Evolutionary conservation across 2,797 vertebrate genomes (phyloP).

Genomic region (Apogon hyalosoma): DNA sequence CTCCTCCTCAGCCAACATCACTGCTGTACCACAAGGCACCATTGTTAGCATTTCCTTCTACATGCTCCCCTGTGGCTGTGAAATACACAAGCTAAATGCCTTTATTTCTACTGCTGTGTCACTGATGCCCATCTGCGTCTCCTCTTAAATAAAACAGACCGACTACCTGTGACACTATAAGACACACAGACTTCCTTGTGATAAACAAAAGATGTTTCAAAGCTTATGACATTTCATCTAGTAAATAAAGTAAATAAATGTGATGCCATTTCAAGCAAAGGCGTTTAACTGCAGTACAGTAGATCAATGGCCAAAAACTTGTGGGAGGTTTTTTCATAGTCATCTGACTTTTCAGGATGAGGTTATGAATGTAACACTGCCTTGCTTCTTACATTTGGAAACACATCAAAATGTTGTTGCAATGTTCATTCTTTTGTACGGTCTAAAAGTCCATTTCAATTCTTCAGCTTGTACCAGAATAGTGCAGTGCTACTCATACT

Average conservation of each 20-base stretch:
- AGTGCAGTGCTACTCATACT: background rate
- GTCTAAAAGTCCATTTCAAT: conserved; percentile 1
- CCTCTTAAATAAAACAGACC: conserved; percentile 11
- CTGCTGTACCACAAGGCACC: conserved; percentile 12
- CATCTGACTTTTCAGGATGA: conserved; percentile 29
- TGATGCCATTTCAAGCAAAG: conserved; percentile 15
- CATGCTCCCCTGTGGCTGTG: background rate
- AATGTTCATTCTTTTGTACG: background rate
- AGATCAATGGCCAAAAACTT: conserved; percentile 1
- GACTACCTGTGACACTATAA: conserved; percentile 22
- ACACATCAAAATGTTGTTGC: background rate
- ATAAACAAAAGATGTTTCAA: conserved; percentile 11
- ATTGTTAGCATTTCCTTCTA: conserved; percentile 14
- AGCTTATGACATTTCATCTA: background rate
- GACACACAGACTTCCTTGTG: conserved; percentile 18
- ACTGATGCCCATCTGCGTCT: background rate
- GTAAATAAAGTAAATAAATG: conserved; percentile 9
- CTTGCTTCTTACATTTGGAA: conserved; percentile 5
- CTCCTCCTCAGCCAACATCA: conserved; percentile 29
- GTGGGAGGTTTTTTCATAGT: conserved; percentile 9
- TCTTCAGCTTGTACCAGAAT: background rate
- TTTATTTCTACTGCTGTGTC: conserved; percentile 12
- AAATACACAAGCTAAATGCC: conserved; percentile 12
- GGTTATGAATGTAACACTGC: conserved; percentile 5
- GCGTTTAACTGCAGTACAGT: conserved; percentile 4